Evolutionary conservation across 2,888 invertebrate species (phyloP).

Genomic region (Scaptomyza flava): DNA sequence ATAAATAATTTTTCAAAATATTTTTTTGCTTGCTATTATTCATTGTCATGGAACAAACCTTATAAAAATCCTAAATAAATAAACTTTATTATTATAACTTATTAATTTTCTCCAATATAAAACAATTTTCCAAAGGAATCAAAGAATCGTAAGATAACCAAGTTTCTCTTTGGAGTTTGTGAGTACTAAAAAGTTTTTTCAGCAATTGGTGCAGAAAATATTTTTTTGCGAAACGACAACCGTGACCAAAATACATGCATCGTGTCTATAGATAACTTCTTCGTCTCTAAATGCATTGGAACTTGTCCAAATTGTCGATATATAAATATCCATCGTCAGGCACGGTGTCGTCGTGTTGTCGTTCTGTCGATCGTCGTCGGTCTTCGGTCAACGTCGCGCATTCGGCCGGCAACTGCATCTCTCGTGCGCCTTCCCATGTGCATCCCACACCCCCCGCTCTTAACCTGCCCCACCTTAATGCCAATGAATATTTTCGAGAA

Average conservation of each 20-base stretch:
- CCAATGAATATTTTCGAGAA: too few relatives aligned
- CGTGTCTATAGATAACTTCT: slow-evolving; percentile 74
- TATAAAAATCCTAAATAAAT: too few relatives aligned
- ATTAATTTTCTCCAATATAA: too few relatives aligned
- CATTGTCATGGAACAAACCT: too few relatives aligned
- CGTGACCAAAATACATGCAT: slow-evolving; percentile 75
- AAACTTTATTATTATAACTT: background rate
- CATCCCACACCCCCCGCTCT: slow-evolving; percentile 15
- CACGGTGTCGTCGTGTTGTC: slow-evolving; percentile 15
- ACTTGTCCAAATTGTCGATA: slow-evolving; percentile 82
- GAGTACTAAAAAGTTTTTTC: slow-evolving; percentile 4
- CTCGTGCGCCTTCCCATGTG: slow-evolving; percentile 56
- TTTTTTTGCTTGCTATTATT: too few relatives aligned
- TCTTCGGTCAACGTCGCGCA: slow-evolving; percentile 60
- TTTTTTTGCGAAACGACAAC: slow-evolving; percentile 68
- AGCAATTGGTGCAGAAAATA: slow-evolving; percentile 71
- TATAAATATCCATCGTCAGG: slow-evolving; percentile 82
- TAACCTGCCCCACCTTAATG: background rate
- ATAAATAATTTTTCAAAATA: too few relatives aligned
- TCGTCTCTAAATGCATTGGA: slow-evolving; percentile 83
- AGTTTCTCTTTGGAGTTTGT: background rate
- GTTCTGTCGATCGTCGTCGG: slow-evolving; percentile 1
- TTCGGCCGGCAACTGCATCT: slow-evolving; percentile 64
- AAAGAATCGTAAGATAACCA: background rate
- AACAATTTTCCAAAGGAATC: too few relatives aligned